Evolutionary conservation across 1,140 invertebrate genomes (phyloP), one percentile per base, ranked within the genome.

Genomic region (Phymorhynchus buccinoides): DNA sequence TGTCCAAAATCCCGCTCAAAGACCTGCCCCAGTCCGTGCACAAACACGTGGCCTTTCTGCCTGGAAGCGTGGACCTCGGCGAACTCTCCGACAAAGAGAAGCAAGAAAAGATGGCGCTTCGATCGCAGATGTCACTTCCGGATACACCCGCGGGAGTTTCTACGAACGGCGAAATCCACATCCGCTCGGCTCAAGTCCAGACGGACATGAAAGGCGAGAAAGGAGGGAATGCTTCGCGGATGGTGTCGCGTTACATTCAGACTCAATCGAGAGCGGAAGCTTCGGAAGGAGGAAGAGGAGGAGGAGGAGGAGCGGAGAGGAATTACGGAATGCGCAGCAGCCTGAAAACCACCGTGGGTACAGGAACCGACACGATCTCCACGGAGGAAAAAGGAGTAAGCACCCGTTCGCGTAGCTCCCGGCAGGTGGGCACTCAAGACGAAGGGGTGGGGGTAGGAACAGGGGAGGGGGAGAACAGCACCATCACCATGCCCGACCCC

Each of bases 51-150:
- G 86, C 86, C 16, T 94, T 93, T 84, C 77, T 87, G 52, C 89
- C 93, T 0, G 93, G 93, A 39, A 87, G 35, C 14, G 62, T 93
- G 30, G 91, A 93, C 39, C 80, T 93, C 30, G 93, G 93, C 6
- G 86, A 82, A 16, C 84, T 93, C 16, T 87, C 91, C 66, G 92
- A 93, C 80, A 48, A 84, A 14, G 91, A 93, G 42, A 86, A 88
- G 12, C 90, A 91, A 27, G 16, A 87, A 6, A 84, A 87, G 85
- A 80, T 73, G 83, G 18, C 80, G 84, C 68, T 88, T 84, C 18
- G 86, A 86, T 37, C 73, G 48, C 42, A 86, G 84, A 37, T 84
- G 77, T 78, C 81, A 52, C 30, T 86, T 75, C 81, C 68, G 71
- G 18, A 80, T 62, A 6, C 52, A 82, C 18, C 77, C 42, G 41